Evolutionary conservation across 2,797 vertebrate genomes (phyloP).

Genomic region (Acanthopagrus latus): DNA sequence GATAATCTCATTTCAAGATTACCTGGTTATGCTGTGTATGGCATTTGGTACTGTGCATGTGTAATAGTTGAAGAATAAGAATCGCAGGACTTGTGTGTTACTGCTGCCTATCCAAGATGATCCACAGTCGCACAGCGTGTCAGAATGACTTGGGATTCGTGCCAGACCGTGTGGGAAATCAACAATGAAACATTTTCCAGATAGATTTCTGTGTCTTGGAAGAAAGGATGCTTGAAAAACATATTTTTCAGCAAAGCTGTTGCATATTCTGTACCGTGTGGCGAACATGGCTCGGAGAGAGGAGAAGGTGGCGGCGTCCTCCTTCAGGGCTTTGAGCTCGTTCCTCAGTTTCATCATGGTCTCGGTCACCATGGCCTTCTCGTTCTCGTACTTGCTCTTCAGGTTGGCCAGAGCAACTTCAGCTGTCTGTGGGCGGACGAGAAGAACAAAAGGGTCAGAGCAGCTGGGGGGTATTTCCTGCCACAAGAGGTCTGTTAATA

Average conservation of each 20-base stretch:
- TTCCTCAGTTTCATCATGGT: conserved; percentile 98
- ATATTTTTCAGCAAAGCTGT: background rate
- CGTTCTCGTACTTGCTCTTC: conserved; percentile 98
- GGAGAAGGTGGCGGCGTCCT: conserved; percentile 96
- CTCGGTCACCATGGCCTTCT: conserved; percentile 97
- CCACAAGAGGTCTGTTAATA: conserved; percentile 20
- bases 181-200: background rate
- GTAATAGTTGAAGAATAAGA: background rate
- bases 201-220: background rate
- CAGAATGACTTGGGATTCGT: background rate
- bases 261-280: conserved; percentile 86
- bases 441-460: conserved; percentile 52
- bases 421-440: conserved; percentile 87
- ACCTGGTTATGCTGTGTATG: conserved; percentile 35
- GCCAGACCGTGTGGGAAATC: background rate
- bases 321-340: conserved; percentile 95
- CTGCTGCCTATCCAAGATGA: conserved; percentile 3
- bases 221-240: background rate
- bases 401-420: conserved; percentile 95
- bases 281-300: conserved; percentile 97
- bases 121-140: background rate
- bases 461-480: conserved; percentile 42
- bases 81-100: conserved; percentile 23
- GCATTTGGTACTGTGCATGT: conserved; percentile 10
- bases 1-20: conserved; percentile 45